Conservation (phyloP, 2,888 invertebrate genomes). For the Eupithecia tripunctaria region DNA sequence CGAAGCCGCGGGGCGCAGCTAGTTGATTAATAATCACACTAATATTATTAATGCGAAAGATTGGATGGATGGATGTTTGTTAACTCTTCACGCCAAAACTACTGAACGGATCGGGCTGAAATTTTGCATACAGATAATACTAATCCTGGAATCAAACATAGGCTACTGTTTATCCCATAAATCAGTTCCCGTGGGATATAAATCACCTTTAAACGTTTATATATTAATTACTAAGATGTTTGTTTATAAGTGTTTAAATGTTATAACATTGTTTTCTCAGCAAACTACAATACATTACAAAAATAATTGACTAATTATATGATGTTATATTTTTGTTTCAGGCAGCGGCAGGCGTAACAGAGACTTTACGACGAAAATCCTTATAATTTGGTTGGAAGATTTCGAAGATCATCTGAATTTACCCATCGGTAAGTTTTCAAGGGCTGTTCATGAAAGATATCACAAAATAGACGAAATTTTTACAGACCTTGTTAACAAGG, state of each 20-base stretch:
- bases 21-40: too few species aligned
- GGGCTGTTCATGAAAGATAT: neutral
- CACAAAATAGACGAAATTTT: neutral
- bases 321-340: conserved; percentile 44
- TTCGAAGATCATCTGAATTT: conserved; percentile 96
- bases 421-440: conserved; percentile 88
- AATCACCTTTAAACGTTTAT: too few species aligned
- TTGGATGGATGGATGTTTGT: too few species aligned
- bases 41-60: too few species aligned
- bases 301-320: neutral
- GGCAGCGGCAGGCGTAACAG: conserved; percentile 80
- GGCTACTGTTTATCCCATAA: too few species aligned
- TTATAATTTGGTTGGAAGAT: conserved; percentile 98
- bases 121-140: too few species aligned
- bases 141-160: too few species aligned
- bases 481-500: neutral
- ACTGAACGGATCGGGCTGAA: too few species aligned
- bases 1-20: too few species aligned
- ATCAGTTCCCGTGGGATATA: too few species aligned
- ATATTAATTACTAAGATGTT: too few species aligned
- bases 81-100: too few species aligned
- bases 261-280: neutral
- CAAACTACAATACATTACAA: neutral
- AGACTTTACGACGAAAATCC: conserved; percentile 89
- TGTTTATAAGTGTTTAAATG: neutral